Evolutionary conservation across 2,797 vertebrate genomes (phyloP), one percentile per base, ranked within the genome.

Genomic region (Xiphophorus birchmanni): DNA sequence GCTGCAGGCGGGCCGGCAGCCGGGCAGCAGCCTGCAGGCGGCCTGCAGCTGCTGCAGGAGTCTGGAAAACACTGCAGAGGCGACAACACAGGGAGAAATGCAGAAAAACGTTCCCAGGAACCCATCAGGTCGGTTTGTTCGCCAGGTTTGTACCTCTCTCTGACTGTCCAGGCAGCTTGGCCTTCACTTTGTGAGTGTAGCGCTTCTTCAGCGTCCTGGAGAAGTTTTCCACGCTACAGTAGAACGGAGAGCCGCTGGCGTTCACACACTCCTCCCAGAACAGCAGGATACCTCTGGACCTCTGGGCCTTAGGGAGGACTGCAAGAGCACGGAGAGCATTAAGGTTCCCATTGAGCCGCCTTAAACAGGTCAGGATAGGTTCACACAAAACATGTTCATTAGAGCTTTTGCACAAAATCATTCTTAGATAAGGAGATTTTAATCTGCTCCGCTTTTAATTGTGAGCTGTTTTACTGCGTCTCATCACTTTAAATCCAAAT

Each of bases 131-230:
- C 10, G 18, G 29, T 37, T 37, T 37, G 60, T 9, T 65, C 2
- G 3, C 15, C 18, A 40, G 23, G 18, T 21, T 40, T 9, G 11
- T 52, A 99, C 98, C 98, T 97, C 93, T 95, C 54, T 99, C 97
- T 67, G 97, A 92, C n/a, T 98, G 98, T 3, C 97, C 96, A 0
- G 97, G 97, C 88, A 96, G 96, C 81, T 97, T 98, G 80, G 97
- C 97, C 82, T 97, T 96, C 86, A 97, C 95, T 79, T 95, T 97
- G 89, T 97, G 95, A 2, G 95, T 95, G 93, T 96, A 93, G 0
- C 90, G 94, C 67, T 95, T 98, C 82, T 95, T 96, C 2, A 99
- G 93, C 0, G 95, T 94, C 11, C 90, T 92, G 71, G 90, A 89
- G 86, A 99, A 97, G 50, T 78, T 90, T 5, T 95, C 85, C 0